Conservation (phyloP, 2,797 vertebrate genomes). For the Microctenopoma steveboyesi region DNA sequence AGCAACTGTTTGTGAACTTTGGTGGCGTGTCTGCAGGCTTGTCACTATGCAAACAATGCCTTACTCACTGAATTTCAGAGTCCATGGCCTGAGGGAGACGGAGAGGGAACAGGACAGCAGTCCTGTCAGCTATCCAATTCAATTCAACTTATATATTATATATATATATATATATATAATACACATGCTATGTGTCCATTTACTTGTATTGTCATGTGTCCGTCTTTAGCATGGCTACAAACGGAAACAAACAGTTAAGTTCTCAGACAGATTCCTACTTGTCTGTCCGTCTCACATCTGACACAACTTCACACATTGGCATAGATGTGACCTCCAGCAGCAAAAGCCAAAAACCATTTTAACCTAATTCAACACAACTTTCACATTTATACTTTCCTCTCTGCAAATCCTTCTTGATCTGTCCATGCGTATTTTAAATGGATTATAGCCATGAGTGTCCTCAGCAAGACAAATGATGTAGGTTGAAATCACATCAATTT, state of each 20-base stretch:
- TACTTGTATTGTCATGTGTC: not conserved
- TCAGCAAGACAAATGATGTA: constrained; percentile 51
- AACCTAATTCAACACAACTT: constrained; percentile 60
- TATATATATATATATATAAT: too few species aligned
- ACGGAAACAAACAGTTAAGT: not conserved
- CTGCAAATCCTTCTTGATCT: constrained; percentile 70
- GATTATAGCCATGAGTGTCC: constrained; percentile 58
- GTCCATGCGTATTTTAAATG: constrained; percentile 42
- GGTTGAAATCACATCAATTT: constrained; percentile 45
- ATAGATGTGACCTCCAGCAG: not conserved
- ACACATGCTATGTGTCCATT: not conserved
- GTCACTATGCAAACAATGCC: constrained; percentile 53
- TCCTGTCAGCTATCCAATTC: not conserved
- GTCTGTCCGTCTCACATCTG: not conserved
- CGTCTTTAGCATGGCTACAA: not conserved
- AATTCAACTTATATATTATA: too few species aligned
- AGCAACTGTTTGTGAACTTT: constrained; percentile 58
- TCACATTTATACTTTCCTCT: constrained; percentile 23
- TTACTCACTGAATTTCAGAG: constrained; percentile 41
- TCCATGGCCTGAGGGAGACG: constrained; percentile 30
- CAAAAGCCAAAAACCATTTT: constrained; percentile 41
- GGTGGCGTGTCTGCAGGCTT: constrained; percentile 44
- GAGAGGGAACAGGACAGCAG: constrained; percentile 18
- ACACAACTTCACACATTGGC: not conserved
- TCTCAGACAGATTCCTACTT: not conserved